A percentile compares a stretch with the other conserved stretches of the same genome.
Evolutionary conservation across 2,888 invertebrate genomes (phyloP).

Genomic region (Apodemia zela): DNA sequence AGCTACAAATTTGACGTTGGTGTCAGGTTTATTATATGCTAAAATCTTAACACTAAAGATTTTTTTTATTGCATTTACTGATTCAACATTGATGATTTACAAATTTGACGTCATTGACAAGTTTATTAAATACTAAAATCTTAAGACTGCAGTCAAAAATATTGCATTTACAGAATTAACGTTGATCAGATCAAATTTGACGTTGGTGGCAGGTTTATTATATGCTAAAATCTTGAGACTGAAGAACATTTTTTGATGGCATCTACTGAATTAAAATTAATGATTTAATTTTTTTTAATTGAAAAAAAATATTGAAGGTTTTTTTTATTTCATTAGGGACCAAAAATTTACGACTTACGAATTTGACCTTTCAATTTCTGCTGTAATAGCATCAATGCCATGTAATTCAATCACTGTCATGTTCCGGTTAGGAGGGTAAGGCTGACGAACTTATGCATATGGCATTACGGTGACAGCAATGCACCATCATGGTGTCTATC

Average conservation of each 20-base stretch:
- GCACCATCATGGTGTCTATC: too few relatives aligned
- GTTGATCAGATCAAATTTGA: slow-evolving; percentile 52
- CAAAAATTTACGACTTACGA: too few relatives aligned
- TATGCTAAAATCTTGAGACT: not conserved
- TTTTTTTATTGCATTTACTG: slow-evolving; percentile 40
- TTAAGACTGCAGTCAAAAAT: slow-evolving; percentile 31
- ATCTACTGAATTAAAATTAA: slow-evolving; percentile 60
- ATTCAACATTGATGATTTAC: slow-evolving; percentile 53
- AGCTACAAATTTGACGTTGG: slow-evolving; percentile 46
- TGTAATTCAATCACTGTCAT: too few relatives aligned
- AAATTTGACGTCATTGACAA: slow-evolving; percentile 28
- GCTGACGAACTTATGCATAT: too few relatives aligned
- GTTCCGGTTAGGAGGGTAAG: too few relatives aligned
- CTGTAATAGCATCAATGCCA: too few relatives aligned
- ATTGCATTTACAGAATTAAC: slow-evolving; percentile 66
- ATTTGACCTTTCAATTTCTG: too few relatives aligned
- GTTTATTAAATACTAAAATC: too few relatives aligned
- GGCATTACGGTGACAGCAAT: too few relatives aligned
- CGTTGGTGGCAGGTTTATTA: slow-evolving; percentile 36
- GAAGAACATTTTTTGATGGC: too few relatives aligned
- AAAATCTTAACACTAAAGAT: not conserved
- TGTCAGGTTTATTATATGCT: slow-evolving; percentile 31
- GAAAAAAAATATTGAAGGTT: too few relatives aligned
- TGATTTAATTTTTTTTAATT: slow-evolving; percentile 30
- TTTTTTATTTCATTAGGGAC: too few relatives aligned